Evolutionary conservation across 2,888 invertebrate species (phyloP), one percentile per base, ranked within the genome.

Genomic region (Drosophila leonis): DNA sequence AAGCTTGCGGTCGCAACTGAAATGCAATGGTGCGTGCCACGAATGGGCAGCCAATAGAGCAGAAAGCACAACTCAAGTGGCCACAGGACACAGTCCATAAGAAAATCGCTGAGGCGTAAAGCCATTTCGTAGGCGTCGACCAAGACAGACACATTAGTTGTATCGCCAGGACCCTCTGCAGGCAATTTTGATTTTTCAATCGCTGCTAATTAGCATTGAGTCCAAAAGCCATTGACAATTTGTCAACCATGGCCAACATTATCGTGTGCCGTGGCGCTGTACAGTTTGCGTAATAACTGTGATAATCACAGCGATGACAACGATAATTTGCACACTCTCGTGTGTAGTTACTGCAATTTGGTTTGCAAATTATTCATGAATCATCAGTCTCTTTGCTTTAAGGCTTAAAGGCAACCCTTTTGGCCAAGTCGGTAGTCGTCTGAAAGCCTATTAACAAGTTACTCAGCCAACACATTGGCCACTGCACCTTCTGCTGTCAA

Each of bases 131-230:
- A 78, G 80, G 83, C 86, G 83, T 85, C 56, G 65, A 63, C 74
- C 59, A 65, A 67, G 64, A 68, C 72, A 39, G 46, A 37, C 20
- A 35, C 24, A 24, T 37, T 35, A 33, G 33, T 52, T 52, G 59
- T 44, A 65, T 18, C 6, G 31, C 13, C 3, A 52, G 72, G 64
- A 57, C 52, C 52, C 57, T 31, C 29, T 9, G 66, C 57, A 37
- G 72, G 60, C 81, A 85, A 90, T 90, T 90, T 86, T 79, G 79
- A 83, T 81, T 86, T 90, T 90, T 90, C 89, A 90, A 86, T 86
- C 81, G 90, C 75, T 86, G 83, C 80, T 89, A 84, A 84, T 84
- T 89, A 84, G 83, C 77, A 72, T 72, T 66, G 60, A 56, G 63
- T 42, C 33, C 44, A 29, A 18, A 55, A 39, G 46, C 72, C 72